Conservation (phyloP, 2,113 vertebrate species). For the Girardinichthys multiradiatus region DNA sequence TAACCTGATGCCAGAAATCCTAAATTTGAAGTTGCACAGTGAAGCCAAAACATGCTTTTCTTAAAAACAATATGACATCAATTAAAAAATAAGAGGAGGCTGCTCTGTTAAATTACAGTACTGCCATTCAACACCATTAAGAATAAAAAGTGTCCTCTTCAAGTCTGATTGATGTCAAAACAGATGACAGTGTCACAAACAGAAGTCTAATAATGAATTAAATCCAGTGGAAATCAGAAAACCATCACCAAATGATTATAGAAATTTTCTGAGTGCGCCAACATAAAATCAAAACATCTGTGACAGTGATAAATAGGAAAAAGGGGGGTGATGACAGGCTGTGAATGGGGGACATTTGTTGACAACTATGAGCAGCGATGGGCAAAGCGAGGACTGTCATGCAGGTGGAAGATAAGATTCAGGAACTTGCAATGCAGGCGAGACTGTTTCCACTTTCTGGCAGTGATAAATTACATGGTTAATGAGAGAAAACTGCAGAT, state of each 20-base stretch:
- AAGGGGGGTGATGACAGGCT: constrained; percentile 21
- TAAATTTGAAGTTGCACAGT: neutral
- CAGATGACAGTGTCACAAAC: constrained; percentile 24
- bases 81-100: constrained; percentile 1
- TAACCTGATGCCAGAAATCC: neutral
- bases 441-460: constrained; percentile 29
- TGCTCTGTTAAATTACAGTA: neutral
- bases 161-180: constrained; percentile 21
- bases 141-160: constrained; percentile 19
- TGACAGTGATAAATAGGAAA: constrained; percentile 45
- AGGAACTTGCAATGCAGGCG: constrained; percentile 8
- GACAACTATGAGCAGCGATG: constrained; percentile 31
- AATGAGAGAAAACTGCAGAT: constrained; percentile 34
- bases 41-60: neutral
- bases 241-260: constrained; percentile 37
- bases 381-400: constrained; percentile 4
- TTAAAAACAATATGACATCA: neutral
- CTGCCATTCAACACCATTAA: constrained; percentile 23
- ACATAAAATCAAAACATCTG: constrained; percentile 36
- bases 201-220: constrained; percentile 48
- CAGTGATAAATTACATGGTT: constrained; percentile 50
- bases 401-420: constrained; percentile 52
- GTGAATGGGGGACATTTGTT: constrained; percentile 31
- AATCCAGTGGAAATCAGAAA: constrained; percentile 44
- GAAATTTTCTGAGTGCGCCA: constrained; percentile 28